Percentiles rank a stretch among this genome's conserved stretches.
phyloP scores from a whole-genome alignment of 2,797 vertebrate genomes.

The Platyrinchus mystaceus region DNA sequence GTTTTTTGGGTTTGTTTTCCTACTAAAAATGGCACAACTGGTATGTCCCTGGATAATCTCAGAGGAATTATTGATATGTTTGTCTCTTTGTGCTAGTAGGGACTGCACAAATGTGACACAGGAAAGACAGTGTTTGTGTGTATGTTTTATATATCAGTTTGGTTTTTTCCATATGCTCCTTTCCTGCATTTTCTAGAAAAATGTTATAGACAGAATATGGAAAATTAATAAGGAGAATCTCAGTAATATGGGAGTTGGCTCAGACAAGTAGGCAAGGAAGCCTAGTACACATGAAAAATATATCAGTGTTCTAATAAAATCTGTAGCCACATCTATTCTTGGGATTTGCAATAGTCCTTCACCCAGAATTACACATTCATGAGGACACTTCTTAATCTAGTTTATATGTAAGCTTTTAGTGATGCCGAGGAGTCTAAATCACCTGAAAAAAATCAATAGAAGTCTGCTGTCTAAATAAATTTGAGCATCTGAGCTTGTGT shows the following conservation, averaged over 20 bases:
- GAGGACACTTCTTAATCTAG: background rate
- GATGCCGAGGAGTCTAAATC: background rate
- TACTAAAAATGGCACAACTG: background rate
- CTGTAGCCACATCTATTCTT: background rate
- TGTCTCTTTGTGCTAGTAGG: background rate
- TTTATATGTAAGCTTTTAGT: background rate
- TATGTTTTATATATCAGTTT: background rate
- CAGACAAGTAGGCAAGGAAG: background rate
- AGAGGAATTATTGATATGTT: background rate
- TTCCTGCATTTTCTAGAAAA: slow-evolving; percentile 1
- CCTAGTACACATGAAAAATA: background rate
- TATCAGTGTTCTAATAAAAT: slow-evolving; percentile 30
- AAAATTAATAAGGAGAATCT: slow-evolving; percentile 11
- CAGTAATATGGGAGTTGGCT: background rate
- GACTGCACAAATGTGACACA: background rate
- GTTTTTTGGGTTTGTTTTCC: background rate
- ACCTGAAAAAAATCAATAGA: background rate
- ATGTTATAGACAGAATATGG: background rate
- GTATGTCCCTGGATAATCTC: background rate
- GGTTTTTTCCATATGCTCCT: background rate
- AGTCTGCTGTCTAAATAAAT: background rate
- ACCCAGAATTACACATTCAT: background rate
- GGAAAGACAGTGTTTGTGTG: background rate
- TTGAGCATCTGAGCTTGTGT: background rate
- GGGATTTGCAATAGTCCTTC: background rate